phyloP scores from a whole-genome alignment of 2,888 invertebrate genomes.

The Caenorhabditis drosophilae region DNA sequence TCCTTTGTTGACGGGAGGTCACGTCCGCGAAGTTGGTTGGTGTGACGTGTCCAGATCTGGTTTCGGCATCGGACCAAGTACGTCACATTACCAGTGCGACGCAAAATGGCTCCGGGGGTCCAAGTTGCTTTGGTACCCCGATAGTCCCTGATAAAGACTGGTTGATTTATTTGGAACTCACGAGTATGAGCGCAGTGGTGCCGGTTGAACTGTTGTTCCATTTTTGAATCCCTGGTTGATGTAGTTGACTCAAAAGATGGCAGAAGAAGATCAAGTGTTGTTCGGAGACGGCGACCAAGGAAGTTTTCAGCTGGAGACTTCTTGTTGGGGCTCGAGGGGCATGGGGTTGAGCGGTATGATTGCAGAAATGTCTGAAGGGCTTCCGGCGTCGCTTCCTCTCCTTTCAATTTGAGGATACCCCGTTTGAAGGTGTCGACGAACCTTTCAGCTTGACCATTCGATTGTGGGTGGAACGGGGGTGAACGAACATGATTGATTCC shows the following conservation, averaged over 20 bases:
- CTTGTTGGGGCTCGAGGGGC: constrained; percentile 1
- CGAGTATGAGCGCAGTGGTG: constrained; percentile 7
- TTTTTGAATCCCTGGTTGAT: neutral
- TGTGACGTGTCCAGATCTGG: constrained; percentile 5
- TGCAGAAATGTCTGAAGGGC: constrained; percentile 18
- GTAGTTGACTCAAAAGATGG: neutral
- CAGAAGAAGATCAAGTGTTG: constrained; percentile 8
- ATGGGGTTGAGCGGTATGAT: constrained; percentile 22
- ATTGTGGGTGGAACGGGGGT: constrained; percentile 44
- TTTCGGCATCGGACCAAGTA: constrained; percentile 1
- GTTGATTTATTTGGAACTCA: constrained; percentile 8
- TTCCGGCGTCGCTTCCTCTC: constrained; percentile 6
- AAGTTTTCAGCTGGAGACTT: constrained; percentile 33
- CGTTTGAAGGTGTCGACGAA: constrained; percentile 20
- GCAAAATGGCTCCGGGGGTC: constrained; percentile 8
- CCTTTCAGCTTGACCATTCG: constrained; percentile 52
- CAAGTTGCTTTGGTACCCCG: constrained; percentile 6
- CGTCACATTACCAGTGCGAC: neutral
- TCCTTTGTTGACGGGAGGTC: neutral
- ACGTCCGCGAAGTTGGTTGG: constrained; percentile 10
- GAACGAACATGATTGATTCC: constrained; percentile 30
- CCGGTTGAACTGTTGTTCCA: constrained; percentile 18
- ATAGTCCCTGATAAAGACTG: constrained; percentile 13
- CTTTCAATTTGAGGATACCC: neutral
- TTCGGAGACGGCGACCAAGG: constrained; percentile 24